phyloP scores from a whole-genome alignment of 2,797 vertebrate species.

The Semaprochilodus insignis region DNA sequence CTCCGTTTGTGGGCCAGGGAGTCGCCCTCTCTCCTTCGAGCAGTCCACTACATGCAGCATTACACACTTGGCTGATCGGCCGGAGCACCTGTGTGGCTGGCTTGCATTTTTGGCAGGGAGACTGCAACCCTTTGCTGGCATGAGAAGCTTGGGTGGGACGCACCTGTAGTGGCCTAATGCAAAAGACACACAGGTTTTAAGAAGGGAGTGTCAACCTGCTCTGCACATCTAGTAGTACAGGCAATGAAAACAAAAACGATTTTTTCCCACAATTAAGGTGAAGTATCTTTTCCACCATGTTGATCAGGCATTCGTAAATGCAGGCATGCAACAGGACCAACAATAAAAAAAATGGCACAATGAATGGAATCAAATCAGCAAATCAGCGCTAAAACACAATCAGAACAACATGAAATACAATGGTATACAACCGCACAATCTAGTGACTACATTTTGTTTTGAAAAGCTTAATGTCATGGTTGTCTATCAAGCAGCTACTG shows the following conservation, averaged over 20 bases:
- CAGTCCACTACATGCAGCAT: constrained; percentile 43
- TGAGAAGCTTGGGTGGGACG: not conserved
- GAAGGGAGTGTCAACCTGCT: not conserved
- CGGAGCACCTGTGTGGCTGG: constrained; percentile 54
- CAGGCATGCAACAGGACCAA: too few species aligned
- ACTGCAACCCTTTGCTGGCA: constrained; percentile 12
- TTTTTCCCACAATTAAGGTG: not conserved
- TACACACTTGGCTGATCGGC: constrained; percentile 53
- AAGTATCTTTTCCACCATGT: not conserved
- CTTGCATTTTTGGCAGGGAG: constrained; percentile 32
- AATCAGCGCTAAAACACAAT: not conserved
- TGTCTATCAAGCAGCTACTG: too few species aligned
- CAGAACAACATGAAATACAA: not conserved
- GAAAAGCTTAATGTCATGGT: too few species aligned
- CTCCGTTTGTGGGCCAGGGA: constrained; percentile 49
- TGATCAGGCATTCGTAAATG: not conserved
- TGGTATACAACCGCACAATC: too few species aligned
- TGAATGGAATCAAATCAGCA: too few species aligned
- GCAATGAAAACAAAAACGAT: too few species aligned
- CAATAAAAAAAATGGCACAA: too few species aligned
- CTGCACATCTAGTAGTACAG: too few species aligned
- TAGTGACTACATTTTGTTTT: too few species aligned
- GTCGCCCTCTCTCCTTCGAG: constrained; percentile 32
- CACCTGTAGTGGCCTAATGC: constrained; percentile 23
- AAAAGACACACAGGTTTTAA: not conserved